Percentiles rank a stretch among this genome's conserved stretches.
Conservation (phyloP, 2,113 vertebrate species). For the Prochilodus magdalenae region DNA sequence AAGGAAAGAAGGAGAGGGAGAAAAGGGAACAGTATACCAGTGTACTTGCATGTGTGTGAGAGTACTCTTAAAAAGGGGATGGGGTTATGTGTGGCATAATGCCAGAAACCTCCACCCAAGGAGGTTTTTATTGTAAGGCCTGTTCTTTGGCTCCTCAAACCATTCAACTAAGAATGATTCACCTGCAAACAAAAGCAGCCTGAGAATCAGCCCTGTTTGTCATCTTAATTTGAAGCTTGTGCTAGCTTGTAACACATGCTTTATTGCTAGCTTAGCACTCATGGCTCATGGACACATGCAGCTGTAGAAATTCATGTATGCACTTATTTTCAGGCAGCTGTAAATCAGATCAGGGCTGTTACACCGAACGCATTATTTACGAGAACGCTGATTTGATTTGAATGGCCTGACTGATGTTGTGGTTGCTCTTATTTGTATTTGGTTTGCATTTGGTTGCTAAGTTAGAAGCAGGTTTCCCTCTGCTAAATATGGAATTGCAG, state of each 20-base stretch:
- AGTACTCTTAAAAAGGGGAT: background rate
- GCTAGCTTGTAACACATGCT: background rate
- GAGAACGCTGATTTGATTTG: background rate
- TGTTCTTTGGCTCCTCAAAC: background rate
- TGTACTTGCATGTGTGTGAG: background rate
- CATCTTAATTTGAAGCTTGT: conserved; percentile 13
- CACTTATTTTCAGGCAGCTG: background rate
- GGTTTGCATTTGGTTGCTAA: conserved; percentile 7
- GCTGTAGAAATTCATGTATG: background rate
- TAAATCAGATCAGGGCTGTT: conserved; percentile 1
- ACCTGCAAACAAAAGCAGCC: conserved; percentile 16
- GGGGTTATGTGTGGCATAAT: background rate
- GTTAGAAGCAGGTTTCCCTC: background rate
- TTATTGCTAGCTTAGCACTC: background rate
- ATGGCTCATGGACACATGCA: background rate
- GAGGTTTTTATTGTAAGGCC: background rate
- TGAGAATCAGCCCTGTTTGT: conserved; percentile 4
- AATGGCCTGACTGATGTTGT: background rate
- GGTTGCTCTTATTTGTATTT: background rate
- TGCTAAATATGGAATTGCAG: background rate
- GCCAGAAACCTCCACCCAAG: background rate
- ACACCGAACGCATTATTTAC: background rate
- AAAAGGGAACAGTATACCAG: background rate
- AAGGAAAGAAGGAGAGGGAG: background rate
- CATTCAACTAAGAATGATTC: conserved; percentile 5